phyloP scores from a whole-genome alignment of 1,140 invertebrate species.

The Trichomalopsis sarcophagae region DNA sequence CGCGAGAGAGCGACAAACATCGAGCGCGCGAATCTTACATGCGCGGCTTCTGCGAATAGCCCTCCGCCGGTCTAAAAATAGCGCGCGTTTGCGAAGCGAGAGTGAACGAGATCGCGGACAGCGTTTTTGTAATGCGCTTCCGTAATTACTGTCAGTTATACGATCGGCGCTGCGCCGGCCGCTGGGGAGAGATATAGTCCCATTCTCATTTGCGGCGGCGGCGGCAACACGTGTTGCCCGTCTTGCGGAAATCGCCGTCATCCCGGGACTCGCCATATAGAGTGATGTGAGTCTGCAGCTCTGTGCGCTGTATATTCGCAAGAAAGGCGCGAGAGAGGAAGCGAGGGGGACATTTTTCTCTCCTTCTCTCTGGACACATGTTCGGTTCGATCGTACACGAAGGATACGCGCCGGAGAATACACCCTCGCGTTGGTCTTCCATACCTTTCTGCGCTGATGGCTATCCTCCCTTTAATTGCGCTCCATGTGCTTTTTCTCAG shows the following conservation, averaged over 20 bases:
- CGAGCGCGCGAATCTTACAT: not conserved
- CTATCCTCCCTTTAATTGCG: not conserved
- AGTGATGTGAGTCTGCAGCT: slow-evolving; percentile 7
- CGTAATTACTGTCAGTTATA: slow-evolving; percentile 44
- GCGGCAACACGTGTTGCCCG: slow-evolving; percentile 37
- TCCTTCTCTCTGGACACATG: slow-evolving; percentile 43
- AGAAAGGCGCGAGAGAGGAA: slow-evolving; percentile 8
- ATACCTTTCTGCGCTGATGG: not conserved
- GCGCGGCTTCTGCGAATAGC: slow-evolving; percentile 30
- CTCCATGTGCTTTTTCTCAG: no score
- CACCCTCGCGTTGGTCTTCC: slow-evolving; percentile 9
- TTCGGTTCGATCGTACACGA: not conserved
- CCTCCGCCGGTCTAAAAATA: slow-evolving; percentile 37
- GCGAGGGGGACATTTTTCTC: slow-evolving; percentile 22
- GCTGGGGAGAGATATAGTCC: not conserved
- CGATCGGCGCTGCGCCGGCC: not conserved
- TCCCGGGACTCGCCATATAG: not conserved
- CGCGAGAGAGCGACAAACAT: not conserved
- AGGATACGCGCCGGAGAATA: not conserved
- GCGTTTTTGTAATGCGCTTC: slow-evolving; percentile 43
- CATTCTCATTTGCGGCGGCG: slow-evolving; percentile 28
- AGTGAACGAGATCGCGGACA: not conserved
- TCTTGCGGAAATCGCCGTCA: slow-evolving; percentile 47
- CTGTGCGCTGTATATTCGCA: not conserved
- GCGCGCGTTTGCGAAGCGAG: not conserved